A percentile compares a stretch with the other conserved stretches of the same genome.
Conservation (phyloP, 2,888 invertebrate genomes). For the Lasioglossum figueresi region DNA sequence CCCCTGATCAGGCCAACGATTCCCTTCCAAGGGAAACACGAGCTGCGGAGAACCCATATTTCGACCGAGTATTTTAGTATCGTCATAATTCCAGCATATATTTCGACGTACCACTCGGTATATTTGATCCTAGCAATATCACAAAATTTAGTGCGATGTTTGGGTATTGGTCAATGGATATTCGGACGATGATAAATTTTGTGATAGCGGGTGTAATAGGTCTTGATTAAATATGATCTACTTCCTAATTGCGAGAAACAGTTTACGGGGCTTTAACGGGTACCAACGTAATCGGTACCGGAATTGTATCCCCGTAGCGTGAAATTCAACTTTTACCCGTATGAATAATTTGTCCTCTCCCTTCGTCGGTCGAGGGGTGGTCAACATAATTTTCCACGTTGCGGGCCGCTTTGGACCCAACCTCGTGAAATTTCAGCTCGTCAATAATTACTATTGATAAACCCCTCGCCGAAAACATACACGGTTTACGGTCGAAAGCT, state of each 20-base stretch:
- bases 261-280: background rate
- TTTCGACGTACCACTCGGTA: background rate
- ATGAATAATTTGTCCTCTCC: conserved; percentile 15
- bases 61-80: no score
- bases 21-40: no score
- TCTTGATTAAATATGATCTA: background rate
- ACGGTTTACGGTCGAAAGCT: background rate
- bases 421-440: conserved; percentile 3
- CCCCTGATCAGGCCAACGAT: background rate
- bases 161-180: background rate
- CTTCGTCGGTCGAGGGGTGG: background rate
- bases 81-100: no score
- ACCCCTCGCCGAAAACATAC: background rate
- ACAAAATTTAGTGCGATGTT: background rate
- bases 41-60: no score
- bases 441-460: conserved; percentile 33
- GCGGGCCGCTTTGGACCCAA: background rate
- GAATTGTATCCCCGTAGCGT: background rate
- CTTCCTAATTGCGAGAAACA: background rate
- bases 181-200: conserved; percentile 3
- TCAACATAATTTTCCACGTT: conserved; percentile 1
- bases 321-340: conserved; percentile 1
- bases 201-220: background rate
- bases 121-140: background rate
- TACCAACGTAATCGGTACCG: background rate